These are phyloP conservation scores for Periophthalmus magnuspinnatus DNA, from an alignment of 2,797 vertebrate species.

Conservation along the genomic window DNA sequence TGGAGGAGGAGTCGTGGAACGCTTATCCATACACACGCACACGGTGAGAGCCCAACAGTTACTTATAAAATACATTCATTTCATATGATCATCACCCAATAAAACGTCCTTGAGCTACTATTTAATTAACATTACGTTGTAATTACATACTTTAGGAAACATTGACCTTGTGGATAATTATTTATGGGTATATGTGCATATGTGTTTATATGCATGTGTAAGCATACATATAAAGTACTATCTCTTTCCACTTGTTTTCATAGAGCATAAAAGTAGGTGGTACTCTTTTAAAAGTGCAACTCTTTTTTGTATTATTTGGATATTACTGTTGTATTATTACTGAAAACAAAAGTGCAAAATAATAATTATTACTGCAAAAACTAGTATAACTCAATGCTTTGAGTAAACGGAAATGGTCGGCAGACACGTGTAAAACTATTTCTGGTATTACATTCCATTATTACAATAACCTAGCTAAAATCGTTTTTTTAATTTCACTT, in stretches of 20 bases:
- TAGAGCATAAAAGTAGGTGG: not conserved
- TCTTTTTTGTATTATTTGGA: not conserved
- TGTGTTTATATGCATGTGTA: not conserved
- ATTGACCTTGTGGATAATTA: not conserved
- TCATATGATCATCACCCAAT: not conserved
- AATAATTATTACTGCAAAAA: not conserved
- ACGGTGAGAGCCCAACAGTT: constrained; percentile 71
- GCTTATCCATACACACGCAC: constrained; percentile 94
- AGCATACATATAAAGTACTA: not conserved
- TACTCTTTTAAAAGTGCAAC: no score
- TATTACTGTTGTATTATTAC: not conserved
- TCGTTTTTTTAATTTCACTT: no score
- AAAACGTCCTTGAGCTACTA: not conserved
- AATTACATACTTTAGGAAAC: not conserved
- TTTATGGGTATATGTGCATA: not conserved
- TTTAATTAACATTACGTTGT: not conserved
- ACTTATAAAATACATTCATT: not conserved
- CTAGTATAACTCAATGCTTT: not conserved
- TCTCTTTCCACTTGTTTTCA: not conserved
- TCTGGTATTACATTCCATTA: no score
- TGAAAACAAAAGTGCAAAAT: not conserved
- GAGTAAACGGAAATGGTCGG: not conserved
- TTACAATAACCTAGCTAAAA: no score
- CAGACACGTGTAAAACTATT: not conserved
- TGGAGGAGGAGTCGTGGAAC: constrained; percentile 95